Conservation (phyloP, 2,797 vertebrate genomes). For the Echeneis naucrates region DNA sequence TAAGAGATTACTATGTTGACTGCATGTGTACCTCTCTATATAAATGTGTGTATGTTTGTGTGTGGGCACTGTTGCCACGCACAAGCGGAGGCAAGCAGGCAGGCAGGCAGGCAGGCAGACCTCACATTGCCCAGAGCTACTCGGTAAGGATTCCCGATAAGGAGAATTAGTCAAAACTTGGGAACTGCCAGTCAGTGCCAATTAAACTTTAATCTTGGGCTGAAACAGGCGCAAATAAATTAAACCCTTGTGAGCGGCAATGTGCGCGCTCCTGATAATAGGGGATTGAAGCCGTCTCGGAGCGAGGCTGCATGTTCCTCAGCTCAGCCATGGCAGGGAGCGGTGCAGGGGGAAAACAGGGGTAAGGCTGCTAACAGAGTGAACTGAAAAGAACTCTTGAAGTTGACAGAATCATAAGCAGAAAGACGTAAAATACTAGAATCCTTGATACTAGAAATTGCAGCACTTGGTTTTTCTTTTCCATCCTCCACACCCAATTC, state of each 20-base stretch:
- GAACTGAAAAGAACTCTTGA: constrained; percentile 74
- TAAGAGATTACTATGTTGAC: constrained; percentile 78
- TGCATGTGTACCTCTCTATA: constrained; percentile 50
- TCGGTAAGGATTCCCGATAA: constrained; percentile 89
- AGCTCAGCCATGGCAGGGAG: constrained; percentile 76
- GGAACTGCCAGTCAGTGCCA: constrained; percentile 89
- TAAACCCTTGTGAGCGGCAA: constrained; percentile 89
- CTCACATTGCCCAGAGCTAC: constrained; percentile 88
- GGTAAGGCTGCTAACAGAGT: constrained; percentile 63
- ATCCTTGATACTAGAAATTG: constrained; percentile 11
- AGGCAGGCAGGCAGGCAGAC: constrained; percentile 80
- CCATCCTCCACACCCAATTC: not conserved
- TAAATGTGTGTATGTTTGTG: constrained; percentile 66
- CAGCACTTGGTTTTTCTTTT: constrained; percentile 7
- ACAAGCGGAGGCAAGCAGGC: constrained; percentile 55
- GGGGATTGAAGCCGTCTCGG: constrained; percentile 86
- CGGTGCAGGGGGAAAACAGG: constrained; percentile 66
- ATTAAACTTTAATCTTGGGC: constrained; percentile 91
- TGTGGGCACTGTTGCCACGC: constrained; percentile 69
- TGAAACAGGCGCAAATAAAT: constrained; percentile 93
- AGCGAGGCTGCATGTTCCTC: constrained; percentile 80
- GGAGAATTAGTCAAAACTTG: constrained; percentile 91
- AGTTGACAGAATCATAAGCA: constrained; percentile 63
- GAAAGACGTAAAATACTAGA: constrained; percentile 27
- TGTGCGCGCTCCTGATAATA: constrained; percentile 89